phyloP scores from a whole-genome alignment of 2,113 vertebrate genomes.

The Rhineura floridana region DNA sequence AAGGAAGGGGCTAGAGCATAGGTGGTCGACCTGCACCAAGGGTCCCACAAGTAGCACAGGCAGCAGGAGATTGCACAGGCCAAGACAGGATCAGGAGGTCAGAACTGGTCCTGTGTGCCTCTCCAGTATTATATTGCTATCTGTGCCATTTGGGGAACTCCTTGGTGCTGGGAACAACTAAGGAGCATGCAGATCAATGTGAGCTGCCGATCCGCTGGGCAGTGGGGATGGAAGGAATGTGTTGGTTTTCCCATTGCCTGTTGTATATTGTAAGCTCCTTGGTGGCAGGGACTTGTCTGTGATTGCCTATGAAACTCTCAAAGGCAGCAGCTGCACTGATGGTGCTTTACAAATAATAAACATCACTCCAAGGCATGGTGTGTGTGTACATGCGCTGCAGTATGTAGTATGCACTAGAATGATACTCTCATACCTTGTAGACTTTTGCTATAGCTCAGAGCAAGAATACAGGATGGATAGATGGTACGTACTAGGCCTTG shows the following conservation, averaged over 20 bases:
- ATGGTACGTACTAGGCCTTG: no score
- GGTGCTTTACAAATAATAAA: not conserved
- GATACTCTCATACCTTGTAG: not conserved
- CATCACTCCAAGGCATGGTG: not conserved
- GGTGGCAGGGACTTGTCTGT: not conserved
- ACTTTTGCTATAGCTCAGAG: not conserved
- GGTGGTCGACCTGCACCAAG: not conserved
- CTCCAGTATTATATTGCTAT: not conserved
- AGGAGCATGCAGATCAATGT: no score
- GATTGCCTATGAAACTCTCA: no score
- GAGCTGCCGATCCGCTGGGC: no score
- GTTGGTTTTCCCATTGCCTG: not conserved
- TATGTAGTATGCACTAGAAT: not conserved
- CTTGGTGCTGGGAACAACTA: no score
- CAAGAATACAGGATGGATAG: not conserved
- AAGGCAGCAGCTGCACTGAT: not conserved
- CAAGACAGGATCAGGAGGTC: not conserved
- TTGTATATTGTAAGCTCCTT: not conserved
- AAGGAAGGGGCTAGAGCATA: not conserved
- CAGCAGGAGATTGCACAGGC: not conserved
- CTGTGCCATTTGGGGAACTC: no score
- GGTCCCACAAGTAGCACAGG: not conserved
- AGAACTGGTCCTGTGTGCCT: not conserved
- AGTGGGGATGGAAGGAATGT: no score
- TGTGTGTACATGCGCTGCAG: no score